Evolutionary conservation across 1,140 invertebrate genomes (phyloP).

Genomic region (Diploscapter pachys): DNA sequence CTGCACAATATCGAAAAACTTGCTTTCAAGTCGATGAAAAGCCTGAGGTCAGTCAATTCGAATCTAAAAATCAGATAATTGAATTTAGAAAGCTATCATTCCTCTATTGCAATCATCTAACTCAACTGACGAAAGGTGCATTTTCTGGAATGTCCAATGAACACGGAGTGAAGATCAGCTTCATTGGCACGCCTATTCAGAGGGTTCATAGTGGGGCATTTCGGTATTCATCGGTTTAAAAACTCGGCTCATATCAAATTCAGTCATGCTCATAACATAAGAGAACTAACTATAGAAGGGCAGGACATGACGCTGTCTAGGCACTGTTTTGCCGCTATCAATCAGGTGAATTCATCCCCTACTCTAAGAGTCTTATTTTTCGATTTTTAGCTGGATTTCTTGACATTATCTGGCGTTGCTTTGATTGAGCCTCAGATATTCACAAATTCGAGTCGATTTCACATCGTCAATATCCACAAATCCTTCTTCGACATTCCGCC

Average conservation of each 20-base stretch:
- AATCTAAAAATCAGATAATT: slow-evolving; percentile 1
- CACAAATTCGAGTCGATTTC: slow-evolving; percentile 32
- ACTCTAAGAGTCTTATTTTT: not conserved
- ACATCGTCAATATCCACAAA: slow-evolving; percentile 28
- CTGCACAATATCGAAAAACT: slow-evolving; percentile 28
- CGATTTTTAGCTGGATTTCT: slow-evolving; percentile 29
- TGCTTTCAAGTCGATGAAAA: slow-evolving; percentile 28
- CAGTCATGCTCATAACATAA: slow-evolving; percentile 26
- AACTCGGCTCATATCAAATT: slow-evolving; percentile 2
- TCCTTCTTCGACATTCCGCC: slow-evolving; percentile 21
- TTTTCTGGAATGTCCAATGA: slow-evolving; percentile 30
- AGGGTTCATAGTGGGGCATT: slow-evolving; percentile 28
- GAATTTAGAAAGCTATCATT: slow-evolving; percentile 21
- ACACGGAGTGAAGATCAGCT: slow-evolving; percentile 21
- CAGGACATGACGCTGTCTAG: slow-evolving; percentile 24
- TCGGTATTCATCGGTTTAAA: not conserved
- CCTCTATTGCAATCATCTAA: slow-evolving; percentile 16
- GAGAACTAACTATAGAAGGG: slow-evolving; percentile 25
- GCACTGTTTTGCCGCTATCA: slow-evolving; percentile 28
- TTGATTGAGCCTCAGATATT: slow-evolving; percentile 30
- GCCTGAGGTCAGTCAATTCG: slow-evolving; percentile 22
- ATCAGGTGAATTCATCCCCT: slow-evolving; percentile 11
- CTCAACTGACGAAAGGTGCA: slow-evolving; percentile 20
- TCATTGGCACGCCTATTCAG: slow-evolving; percentile 24
- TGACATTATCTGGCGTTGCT: slow-evolving; percentile 22